phyloP scores from a whole-genome alignment of 1,140 invertebrate species.

The Gerris buenoi region DNA sequence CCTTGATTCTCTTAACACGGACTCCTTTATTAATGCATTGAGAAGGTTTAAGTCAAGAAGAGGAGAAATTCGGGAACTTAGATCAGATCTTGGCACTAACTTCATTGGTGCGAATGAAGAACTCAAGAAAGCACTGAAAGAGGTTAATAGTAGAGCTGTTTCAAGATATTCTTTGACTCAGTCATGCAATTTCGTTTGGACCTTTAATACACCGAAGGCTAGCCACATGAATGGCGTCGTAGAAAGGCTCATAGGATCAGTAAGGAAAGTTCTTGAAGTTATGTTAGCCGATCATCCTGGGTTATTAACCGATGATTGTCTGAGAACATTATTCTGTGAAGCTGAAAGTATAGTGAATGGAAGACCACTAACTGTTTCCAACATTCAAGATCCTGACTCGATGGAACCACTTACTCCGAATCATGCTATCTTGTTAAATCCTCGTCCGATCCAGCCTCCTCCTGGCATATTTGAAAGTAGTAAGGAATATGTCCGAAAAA shows the following conservation, averaged over 20 bases:
- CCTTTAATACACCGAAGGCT: neutral
- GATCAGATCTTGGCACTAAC: neutral
- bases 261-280: neutral
- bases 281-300: neutral
- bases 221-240: neutral
- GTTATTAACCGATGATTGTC: neutral
- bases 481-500: neutral
- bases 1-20: neutral
- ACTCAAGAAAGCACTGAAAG: neutral
- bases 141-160: neutral
- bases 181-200: neutral
- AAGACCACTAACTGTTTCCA: neutral
- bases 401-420: neutral
- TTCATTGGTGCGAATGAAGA: neutral
- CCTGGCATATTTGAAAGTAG: neutral
- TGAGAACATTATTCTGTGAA: neutral
- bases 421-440: neutral
- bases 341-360: neutral
- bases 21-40: neutral
- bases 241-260: neutral
- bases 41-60: neutral
- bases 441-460: neutral
- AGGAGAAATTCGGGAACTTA: neutral
- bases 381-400: neutral
- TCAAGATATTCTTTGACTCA: neutral